Evolutionary conservation across 1,140 invertebrate species (phyloP).

Genomic region (Periplaneta americana): DNA sequence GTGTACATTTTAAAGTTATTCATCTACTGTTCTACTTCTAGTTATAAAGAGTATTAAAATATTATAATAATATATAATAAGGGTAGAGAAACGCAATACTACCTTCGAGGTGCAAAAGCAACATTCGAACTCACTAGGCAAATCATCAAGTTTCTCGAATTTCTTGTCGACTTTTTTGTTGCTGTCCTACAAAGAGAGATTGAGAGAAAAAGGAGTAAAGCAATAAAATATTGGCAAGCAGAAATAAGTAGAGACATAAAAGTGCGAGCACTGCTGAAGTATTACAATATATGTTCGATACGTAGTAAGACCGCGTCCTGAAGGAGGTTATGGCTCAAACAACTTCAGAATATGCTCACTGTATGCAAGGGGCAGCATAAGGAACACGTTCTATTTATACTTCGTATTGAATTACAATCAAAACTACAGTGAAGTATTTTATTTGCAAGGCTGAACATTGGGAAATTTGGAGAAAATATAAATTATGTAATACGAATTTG

Average conservation of each 20-base stretch:
- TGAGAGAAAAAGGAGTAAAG: conserved; percentile 14
- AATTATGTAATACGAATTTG: no score
- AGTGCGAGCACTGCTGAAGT: background rate
- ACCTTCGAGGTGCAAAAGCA: conserved; percentile 94
- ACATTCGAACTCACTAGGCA: conserved; percentile 91
- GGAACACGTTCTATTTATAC: no score
- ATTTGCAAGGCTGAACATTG: no score
- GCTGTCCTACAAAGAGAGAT: conserved; percentile 49
- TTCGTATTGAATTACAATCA: no score
- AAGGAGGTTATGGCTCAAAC: no score
- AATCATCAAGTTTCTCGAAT: conserved; percentile 66
- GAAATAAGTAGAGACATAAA: background rate
- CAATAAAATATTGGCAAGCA: background rate
- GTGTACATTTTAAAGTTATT: background rate
- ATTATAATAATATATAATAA: background rate
- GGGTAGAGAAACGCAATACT: conserved; percentile 34
- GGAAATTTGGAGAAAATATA: no score
- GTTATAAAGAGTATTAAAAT: background rate
- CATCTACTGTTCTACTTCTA: background rate
- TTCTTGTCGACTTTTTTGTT: conserved; percentile 62
- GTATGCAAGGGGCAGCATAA: no score
- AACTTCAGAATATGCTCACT: no score
- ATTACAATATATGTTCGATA: no score
- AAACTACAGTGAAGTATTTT: no score
- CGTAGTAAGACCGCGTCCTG: no score